Evolutionary conservation across 2,888 invertebrate species (phyloP).

Genomic region (Mechanitis messenoides): DNA sequence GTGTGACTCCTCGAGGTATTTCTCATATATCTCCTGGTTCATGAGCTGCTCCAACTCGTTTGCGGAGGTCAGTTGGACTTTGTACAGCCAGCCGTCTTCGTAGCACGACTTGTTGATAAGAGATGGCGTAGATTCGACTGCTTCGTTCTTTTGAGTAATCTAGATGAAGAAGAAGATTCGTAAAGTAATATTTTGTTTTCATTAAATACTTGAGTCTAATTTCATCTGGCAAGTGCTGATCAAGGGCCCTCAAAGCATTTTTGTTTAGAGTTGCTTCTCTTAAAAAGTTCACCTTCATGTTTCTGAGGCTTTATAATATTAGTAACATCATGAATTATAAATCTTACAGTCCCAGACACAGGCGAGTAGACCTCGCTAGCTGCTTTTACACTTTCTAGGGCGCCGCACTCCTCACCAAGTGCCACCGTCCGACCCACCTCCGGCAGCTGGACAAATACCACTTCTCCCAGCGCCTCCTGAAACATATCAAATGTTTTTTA

Average conservation of each 20-base stretch:
- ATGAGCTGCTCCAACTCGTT: slow-evolving; percentile 82
- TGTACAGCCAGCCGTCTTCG: slow-evolving; percentile 91
- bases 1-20: slow-evolving; percentile 65
- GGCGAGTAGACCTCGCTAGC: slow-evolving; percentile 92
- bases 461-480: slow-evolving; percentile 92
- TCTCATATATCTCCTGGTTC: slow-evolving; percentile 84
- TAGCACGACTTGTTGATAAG: slow-evolving; percentile 90
- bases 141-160: slow-evolving; percentile 83
- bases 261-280: no score
- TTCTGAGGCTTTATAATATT: no score
- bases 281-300: no score
- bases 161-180: slow-evolving; percentile 35
- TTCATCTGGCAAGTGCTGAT: no score
- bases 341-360: slow-evolving; percentile 81
- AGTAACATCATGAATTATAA: neutral
- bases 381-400: slow-evolving; percentile 94
- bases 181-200: no score
- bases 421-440: slow-evolving; percentile 76
- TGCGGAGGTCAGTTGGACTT: slow-evolving; percentile 80
- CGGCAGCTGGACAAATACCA: slow-evolving; percentile 91
- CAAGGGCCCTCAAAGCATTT: no score
- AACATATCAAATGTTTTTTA: slow-evolving; percentile 3
- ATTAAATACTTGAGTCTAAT: no score
- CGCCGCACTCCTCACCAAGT: slow-evolving; percentile 88
- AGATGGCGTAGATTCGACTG: slow-evolving; percentile 83